Percentiles rank a stretch among this genome's conserved stretches.
Conservation (phyloP, 2,113 vertebrate genomes). For the Scomber colias region DNA sequence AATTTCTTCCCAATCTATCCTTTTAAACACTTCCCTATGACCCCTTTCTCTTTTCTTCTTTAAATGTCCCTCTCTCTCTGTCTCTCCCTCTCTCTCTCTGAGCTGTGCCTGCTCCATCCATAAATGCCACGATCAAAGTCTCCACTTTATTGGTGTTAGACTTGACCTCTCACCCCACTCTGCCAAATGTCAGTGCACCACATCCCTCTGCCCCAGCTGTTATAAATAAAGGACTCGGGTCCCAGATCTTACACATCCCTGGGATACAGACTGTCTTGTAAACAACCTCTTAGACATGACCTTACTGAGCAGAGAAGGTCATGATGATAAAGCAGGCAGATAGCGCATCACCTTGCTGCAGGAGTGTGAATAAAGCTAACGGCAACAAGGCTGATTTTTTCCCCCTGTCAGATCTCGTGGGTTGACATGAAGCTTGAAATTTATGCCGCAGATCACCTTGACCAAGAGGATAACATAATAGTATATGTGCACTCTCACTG, state of each 20-base stretch:
- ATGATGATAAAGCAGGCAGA: slow-evolving; percentile 33
- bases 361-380: slow-evolving; percentile 5
- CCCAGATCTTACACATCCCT: slow-evolving; percentile 80
- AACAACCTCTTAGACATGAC: slow-evolving; percentile 71
- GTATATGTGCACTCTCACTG: background rate
- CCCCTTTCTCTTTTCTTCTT: slow-evolving; percentile 12
- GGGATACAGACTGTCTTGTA: slow-evolving; percentile 74
- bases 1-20: background rate
- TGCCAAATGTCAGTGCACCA: slow-evolving; percentile 86
- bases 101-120: slow-evolving; percentile 91
- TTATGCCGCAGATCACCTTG: background rate
- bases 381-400: background rate
- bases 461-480: background rate
- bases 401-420: background rate
- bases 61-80: slow-evolving; percentile 21
- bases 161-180: slow-evolving; percentile 89
- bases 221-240: slow-evolving; percentile 91
- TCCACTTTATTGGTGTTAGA: slow-evolving; percentile 92
- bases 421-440: slow-evolving; percentile 26
- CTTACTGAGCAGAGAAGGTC: slow-evolving; percentile 49
- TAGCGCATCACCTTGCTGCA: slow-evolving; percentile 2
- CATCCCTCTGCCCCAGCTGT: slow-evolving; percentile 91
- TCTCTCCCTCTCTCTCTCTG: slow-evolving; percentile 18
- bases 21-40: background rate
- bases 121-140: slow-evolving; percentile 96